Evolutionary conservation across 2,888 invertebrate species (phyloP).

Genomic region (Anagyrus pseudococci): DNA sequence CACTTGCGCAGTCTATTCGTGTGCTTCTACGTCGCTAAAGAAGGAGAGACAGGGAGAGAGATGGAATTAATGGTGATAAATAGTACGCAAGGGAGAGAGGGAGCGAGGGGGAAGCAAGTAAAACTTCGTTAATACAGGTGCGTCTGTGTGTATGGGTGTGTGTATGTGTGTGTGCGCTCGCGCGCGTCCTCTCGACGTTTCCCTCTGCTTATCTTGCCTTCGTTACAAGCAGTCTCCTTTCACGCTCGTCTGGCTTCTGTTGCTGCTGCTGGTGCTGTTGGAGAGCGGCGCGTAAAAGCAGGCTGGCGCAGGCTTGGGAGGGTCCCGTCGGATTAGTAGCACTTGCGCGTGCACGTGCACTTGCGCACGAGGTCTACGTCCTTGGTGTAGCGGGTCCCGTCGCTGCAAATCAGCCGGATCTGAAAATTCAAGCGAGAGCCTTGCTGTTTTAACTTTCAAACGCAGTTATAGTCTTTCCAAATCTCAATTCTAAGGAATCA

Average conservation of each 20-base stretch:
- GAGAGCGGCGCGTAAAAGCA: background rate
- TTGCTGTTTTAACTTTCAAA: too few species aligned
- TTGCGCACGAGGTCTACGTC: conserved; percentile 96
- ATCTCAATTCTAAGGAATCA: too few species aligned
- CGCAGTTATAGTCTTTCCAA: too few species aligned
- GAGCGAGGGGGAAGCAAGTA: conserved; percentile 15
- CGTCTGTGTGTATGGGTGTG: too few species aligned
- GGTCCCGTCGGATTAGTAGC: conserved; percentile 68
- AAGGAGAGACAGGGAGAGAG: too few species aligned
- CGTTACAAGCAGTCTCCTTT: background rate
- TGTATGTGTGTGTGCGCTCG: too few species aligned
- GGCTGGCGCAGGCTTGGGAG: background rate
- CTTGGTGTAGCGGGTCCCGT: conserved; percentile 93
- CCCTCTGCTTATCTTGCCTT: background rate
- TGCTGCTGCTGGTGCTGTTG: background rate
- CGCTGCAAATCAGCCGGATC: conserved; percentile 90
- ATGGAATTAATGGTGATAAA: too few species aligned
- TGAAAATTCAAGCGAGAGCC: conserved; percentile 61
- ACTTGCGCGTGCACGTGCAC: conserved; percentile 94
- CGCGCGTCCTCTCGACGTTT: conserved; percentile 2
- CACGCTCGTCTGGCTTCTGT: background rate
- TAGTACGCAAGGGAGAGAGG: too few species aligned
- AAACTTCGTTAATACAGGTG: conserved; percentile 31
- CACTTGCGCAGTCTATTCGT: conserved; percentile 14
- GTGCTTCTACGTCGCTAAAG: background rate